These are phyloP conservation scores for Agrochola lychnidis DNA, from an alignment of 2,888 invertebrate genomes.

Conservation along the genomic window DNA sequence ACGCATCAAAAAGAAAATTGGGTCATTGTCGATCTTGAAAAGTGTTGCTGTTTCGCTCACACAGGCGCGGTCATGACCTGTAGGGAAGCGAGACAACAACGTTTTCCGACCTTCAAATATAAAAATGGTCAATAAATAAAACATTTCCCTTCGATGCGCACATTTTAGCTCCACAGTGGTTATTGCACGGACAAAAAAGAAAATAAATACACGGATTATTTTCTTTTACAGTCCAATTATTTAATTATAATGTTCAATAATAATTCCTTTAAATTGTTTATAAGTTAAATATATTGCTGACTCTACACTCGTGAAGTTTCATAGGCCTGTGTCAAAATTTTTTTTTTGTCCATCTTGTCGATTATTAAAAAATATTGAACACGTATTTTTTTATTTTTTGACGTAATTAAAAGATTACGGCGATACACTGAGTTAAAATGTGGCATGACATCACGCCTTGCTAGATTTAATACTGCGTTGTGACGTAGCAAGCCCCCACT, in stretches of 20 bases:
- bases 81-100: not conserved
- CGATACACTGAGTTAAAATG: too few species aligned
- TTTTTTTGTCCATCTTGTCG: too few species aligned
- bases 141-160: not conserved
- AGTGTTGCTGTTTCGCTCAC: not conserved
- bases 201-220: not conserved
- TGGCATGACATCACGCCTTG: too few species aligned
- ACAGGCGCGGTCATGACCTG: not conserved
- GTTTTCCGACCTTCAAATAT: not conserved
- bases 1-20: constrained; percentile 1
- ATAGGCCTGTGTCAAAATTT: too few species aligned
- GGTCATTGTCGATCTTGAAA: not conserved
- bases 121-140: constrained; percentile 29
- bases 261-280: not conserved
- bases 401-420: too few species aligned
- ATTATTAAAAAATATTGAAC: too few species aligned
- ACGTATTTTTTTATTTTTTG: too few species aligned
- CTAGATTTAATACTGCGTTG: too few species aligned
- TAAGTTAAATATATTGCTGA: not conserved
- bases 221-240: constrained; percentile 6
- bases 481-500: too few species aligned
- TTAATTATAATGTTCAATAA: not conserved
- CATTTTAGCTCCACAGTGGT: constrained; percentile 2
- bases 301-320: not conserved
- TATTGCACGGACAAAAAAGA: not conserved